These are phyloP conservation scores for Eriocheir sinensis DNA, from an alignment of 1,140 invertebrate genomes.

Conservation along the genomic window DNA sequence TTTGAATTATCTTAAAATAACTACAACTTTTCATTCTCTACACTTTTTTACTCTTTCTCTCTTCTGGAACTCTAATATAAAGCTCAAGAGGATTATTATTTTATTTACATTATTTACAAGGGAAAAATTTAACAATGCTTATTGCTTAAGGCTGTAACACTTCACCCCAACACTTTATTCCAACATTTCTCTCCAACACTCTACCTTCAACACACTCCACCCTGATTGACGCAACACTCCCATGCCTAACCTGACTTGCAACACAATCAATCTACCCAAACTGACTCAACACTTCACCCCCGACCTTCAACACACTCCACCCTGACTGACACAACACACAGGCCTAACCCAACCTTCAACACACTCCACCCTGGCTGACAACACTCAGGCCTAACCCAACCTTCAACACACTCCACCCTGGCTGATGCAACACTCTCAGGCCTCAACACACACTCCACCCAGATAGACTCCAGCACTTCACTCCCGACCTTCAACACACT, in stretches of 20 bases:
- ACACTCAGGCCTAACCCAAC: background rate
- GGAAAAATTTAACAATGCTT: background rate
- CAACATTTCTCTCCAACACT: background rate
- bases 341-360: too few relatives aligned
- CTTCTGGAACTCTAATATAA: background rate
- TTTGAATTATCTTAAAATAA: too few relatives aligned
- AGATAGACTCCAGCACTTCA: background rate
- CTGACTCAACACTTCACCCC: too few relatives aligned
- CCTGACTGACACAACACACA: too few relatives aligned
- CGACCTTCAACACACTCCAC: too few relatives aligned
- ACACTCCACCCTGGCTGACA: too few relatives aligned
- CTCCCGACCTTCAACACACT: too few relatives aligned
- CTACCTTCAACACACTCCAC: background rate
- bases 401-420: background rate
- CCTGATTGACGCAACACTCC: background rate
- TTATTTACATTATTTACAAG: background rate
- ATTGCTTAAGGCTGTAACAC: too few relatives aligned
- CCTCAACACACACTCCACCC: background rate
- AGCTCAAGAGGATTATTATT: background rate
- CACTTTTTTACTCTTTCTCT: background rate
- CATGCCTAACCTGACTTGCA: background rate
- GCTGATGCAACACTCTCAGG: background rate
- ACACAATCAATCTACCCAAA: background rate
- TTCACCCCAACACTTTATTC: too few relatives aligned
- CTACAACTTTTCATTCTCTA: too few relatives aligned